Evolutionary conservation across 2,113 vertebrate species (phyloP).

Genomic region (Furnarius figulus): DNA sequence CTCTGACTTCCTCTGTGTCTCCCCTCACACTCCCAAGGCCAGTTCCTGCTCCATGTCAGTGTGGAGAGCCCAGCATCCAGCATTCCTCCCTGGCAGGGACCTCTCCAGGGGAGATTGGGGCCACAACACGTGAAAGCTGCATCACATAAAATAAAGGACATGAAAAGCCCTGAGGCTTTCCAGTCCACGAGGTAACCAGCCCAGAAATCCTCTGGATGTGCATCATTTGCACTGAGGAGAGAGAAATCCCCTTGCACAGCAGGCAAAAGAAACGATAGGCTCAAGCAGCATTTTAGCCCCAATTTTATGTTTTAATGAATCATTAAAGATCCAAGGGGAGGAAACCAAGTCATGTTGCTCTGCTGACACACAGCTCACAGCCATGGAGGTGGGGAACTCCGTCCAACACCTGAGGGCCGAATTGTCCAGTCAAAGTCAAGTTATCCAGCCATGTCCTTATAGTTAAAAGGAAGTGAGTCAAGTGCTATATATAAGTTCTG

Average conservation of each 20-base stretch:
- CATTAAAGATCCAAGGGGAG: neutral
- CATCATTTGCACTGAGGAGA: neutral
- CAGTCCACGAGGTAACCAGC: neutral
- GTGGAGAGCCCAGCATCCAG: neutral
- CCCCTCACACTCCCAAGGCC: neutral
- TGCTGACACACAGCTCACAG: neutral
- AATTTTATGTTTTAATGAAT: neutral
- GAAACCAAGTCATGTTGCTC: neutral
- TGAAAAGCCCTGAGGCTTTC: neutral
- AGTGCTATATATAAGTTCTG: rapidly evolving
- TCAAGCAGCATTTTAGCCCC: neutral
- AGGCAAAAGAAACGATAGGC: neutral
- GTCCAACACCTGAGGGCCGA: neutral
- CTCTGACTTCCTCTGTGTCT: neutral
- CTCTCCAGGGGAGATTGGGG: neutral
- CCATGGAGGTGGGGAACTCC: neutral
- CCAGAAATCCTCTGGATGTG: neutral
- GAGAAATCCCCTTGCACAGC: neutral
- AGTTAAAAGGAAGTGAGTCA: neutral
- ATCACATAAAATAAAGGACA: neutral
- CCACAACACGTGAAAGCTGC: neutral
- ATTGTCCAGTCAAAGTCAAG: neutral
- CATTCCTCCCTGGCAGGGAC: neutral
- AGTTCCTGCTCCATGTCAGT: rapidly evolving
- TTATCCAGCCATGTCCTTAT: neutral